Percentiles rank a stretch among this genome's conserved stretches.
These are phyloP conservation scores for Notodonta dromedarius DNA, from an alignment of 2,888 invertebrate species.

Conservation along the genomic window DNA sequence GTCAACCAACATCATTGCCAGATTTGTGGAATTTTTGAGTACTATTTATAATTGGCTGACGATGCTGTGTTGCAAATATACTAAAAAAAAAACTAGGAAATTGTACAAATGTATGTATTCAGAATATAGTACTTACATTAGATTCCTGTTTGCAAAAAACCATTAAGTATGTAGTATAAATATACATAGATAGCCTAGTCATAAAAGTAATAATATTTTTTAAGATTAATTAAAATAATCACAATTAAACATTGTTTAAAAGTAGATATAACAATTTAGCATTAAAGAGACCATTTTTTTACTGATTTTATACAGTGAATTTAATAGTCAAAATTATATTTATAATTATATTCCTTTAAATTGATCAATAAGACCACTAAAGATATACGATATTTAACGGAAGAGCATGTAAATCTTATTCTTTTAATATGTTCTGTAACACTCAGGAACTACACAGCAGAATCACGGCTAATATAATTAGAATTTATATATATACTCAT, in stretches of 20 bases:
- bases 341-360: no score
- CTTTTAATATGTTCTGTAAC: background rate
- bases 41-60: background rate
- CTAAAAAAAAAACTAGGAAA: background rate
- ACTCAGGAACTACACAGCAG: background rate
- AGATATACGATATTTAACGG: background rate
- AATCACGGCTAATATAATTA: background rate
- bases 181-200: slow-evolving; percentile 35
- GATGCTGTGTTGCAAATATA: background rate
- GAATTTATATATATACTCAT: slow-evolving; percentile 11
- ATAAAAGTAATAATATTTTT: slow-evolving; percentile 32
- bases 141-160: background rate
- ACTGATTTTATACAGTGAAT: no score
- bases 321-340: no score
- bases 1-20: background rate
- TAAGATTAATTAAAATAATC: slow-evolving; percentile 24
- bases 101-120: slow-evolving; percentile 1
- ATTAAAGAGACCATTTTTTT: background rate
- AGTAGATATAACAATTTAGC: background rate
- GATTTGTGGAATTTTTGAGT: background rate
- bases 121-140: background rate
- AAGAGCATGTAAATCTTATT: background rate
- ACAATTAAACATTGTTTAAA: slow-evolving; percentile 25
- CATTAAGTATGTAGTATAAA: slow-evolving; percentile 12
- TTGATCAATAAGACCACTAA: no score